phyloP scores from a whole-genome alignment of 2,797 vertebrate genomes.

The Notolepis coatsorum region DNA sequence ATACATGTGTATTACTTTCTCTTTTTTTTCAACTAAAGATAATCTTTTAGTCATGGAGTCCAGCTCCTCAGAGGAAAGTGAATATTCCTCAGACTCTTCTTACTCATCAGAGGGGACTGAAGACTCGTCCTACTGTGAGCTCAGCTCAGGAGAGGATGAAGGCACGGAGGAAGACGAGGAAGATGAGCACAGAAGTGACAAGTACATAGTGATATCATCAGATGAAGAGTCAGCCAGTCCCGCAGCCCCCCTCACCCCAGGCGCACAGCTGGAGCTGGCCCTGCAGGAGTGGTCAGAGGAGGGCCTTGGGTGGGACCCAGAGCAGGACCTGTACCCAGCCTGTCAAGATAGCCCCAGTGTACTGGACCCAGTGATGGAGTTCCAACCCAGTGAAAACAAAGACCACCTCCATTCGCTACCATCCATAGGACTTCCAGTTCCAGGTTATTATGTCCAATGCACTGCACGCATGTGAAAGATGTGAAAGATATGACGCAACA shows the following conservation, averaged over 20 bases:
- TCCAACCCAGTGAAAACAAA: conserved; percentile 48
- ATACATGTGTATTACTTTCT: neutral
- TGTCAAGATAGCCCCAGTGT: conserved; percentile 52
- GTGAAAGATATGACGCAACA: too few species aligned
- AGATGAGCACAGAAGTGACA: conserved; percentile 29
- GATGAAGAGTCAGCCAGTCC: conserved; percentile 72
- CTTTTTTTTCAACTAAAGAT: conserved; percentile 63
- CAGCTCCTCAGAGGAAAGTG: conserved; percentile 79
- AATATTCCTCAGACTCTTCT: too few species aligned
- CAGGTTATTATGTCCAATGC: conserved; percentile 71
- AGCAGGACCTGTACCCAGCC: conserved; percentile 39
- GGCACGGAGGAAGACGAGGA: conserved; percentile 50
- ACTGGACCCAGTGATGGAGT: conserved; percentile 62
- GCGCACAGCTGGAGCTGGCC: conserved; percentile 70
- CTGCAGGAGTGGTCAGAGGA: conserved; percentile 62
- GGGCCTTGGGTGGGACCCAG: conserved; percentile 53
- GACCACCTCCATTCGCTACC: conserved; percentile 69
- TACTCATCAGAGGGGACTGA: conserved; percentile 60
- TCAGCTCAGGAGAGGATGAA: conserved; percentile 83
- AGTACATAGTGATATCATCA: conserved; percentile 75
- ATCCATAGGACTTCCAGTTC: conserved; percentile 71
- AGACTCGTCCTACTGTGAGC: conserved; percentile 73
- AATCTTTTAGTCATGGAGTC: conserved; percentile 73
- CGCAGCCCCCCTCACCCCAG: conserved; percentile 69
- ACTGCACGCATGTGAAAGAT: too few species aligned